Conservation (phyloP, 2,888 invertebrate species). For the Orthosia gothica region DNA sequence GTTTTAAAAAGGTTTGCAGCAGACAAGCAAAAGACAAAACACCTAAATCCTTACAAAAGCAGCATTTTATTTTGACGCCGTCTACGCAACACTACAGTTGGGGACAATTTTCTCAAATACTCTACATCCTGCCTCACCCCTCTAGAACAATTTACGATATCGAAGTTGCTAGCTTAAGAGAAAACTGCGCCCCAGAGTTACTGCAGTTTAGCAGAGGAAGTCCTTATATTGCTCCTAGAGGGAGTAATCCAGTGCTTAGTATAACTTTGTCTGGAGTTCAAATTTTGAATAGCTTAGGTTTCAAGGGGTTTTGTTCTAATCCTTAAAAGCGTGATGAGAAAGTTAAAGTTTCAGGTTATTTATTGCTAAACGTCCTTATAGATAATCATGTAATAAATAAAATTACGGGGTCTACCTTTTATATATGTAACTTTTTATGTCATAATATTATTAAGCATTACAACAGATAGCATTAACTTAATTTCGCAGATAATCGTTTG, state of each 20-base stretch:
- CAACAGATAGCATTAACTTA: too few relatives aligned
- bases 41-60: too few relatives aligned
- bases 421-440: too few relatives aligned
- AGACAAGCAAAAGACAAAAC: too few relatives aligned
- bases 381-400: too few relatives aligned
- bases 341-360: too few relatives aligned
- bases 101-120: slow-evolving; percentile 71
- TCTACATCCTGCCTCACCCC: slow-evolving; percentile 61
- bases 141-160: slow-evolving; percentile 62
- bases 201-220: slow-evolving; percentile 30
- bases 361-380: too few relatives aligned
- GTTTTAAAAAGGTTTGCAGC: too few relatives aligned
- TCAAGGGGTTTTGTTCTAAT: slow-evolving; percentile 8
- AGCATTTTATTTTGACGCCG: too few relatives aligned
- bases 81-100: slow-evolving; percentile 28
- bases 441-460: too few relatives aligned
- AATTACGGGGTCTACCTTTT: too few relatives aligned
- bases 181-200: slow-evolving; percentile 46
- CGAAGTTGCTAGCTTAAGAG: slow-evolving; percentile 50
- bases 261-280: slow-evolving; percentile 4
- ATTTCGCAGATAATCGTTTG: too few relatives aligned
- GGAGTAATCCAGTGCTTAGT: slow-evolving; percentile 30
- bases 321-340: neutral
- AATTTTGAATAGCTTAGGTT: slow-evolving; percentile 16
- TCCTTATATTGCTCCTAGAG: slow-evolving; percentile 35